Evolutionary conservation across 2,888 invertebrate species (phyloP), one percentile per base, ranked within the genome.

Genomic region (Spilarctia lutea): DNA sequence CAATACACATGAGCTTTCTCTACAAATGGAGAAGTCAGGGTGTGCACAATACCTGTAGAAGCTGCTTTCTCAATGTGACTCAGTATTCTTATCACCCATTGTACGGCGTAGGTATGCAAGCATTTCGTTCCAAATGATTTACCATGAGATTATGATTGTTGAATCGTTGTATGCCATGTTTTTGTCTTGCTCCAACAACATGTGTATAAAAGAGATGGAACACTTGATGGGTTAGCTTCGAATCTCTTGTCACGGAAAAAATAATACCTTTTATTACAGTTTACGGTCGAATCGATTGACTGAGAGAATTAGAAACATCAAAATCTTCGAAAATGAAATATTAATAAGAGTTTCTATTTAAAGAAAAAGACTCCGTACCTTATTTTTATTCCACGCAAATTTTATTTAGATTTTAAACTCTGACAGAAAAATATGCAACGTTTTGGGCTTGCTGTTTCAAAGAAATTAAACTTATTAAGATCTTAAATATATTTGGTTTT

Each of bases 31-130:
- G 77, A 81, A 81, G 76, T 79, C 81, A 77, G 30, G 42, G 30
- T 71, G 52, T 63, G 63, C 52, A 80, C 79, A 78, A 79, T 84
- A 79, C 85, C 75, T 76, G 81, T 78, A 82, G 80, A 82, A 71
- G 75, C 71, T 70, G 85, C 87, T 89, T 87, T 89, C 89, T 85
- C 84, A 76, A 73, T 81, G 83, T 83, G 85, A 86, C 75, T 86
- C 85, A 83, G 81, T 71, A 39, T 86, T 85, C 85, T 85, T 87
- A 83, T 85, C 83, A 75, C 65, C 87, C 79, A 86, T 88, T 88
- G 81, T 84, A 75, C 56, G 73, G 78, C 77, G 74, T 77, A 63
- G 30, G 63, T 63, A 79, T 71, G 81, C 79, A 79, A 72, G 70
- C 65, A 69, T 74, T 72, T 68, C 79, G 76, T 72, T 81, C 73